phyloP scores from a whole-genome alignment of 2,888 invertebrate species.

The Palloptera scutellata region DNA sequence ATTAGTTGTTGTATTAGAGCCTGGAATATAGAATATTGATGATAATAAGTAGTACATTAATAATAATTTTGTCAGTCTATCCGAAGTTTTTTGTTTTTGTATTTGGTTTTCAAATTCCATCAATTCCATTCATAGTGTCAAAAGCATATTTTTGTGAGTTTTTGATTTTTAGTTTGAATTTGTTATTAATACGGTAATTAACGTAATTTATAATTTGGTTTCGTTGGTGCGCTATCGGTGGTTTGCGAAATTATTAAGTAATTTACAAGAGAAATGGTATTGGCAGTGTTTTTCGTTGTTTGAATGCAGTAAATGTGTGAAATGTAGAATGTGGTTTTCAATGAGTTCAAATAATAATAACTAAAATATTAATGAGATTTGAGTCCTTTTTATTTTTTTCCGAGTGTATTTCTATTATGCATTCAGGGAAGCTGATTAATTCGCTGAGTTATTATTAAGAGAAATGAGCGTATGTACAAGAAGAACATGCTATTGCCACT shows the following conservation, averaged over 20 bases:
- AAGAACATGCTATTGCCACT: too few relatives aligned
- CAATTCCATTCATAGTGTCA: slow-evolving; percentile 6
- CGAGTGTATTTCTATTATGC: too few relatives aligned
- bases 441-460: too few relatives aligned
- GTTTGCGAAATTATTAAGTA: not conserved
- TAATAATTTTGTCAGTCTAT: not conserved
- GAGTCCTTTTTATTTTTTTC: too few relatives aligned
- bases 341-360: not conserved
- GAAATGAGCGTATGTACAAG: too few relatives aligned
- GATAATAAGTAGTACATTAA: slow-evolving; percentile 9
- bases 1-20: not conserved
- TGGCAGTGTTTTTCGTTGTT: too few relatives aligned
- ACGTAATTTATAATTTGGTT: not conserved
- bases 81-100: slow-evolving; percentile 20
- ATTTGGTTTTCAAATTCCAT: slow-evolving; percentile 5
- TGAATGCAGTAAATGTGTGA: too few relatives aligned
- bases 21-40: slow-evolving; percentile 15
- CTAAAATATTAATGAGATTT: too few relatives aligned
- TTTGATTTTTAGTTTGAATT: slow-evolving; percentile 28
- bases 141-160: slow-evolving; percentile 16
- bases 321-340: not conserved
- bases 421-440: too few relatives aligned
- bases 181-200: slow-evolving; percentile 27
- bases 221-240: not conserved
- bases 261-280: not conserved